A percentile compares a stretch with the other conserved stretches of the same genome.
These are phyloP conservation scores for Mirounga angustirostris DNA, from an alignment of 2,113 vertebrate genomes.

Conservation along the genomic window DNA sequence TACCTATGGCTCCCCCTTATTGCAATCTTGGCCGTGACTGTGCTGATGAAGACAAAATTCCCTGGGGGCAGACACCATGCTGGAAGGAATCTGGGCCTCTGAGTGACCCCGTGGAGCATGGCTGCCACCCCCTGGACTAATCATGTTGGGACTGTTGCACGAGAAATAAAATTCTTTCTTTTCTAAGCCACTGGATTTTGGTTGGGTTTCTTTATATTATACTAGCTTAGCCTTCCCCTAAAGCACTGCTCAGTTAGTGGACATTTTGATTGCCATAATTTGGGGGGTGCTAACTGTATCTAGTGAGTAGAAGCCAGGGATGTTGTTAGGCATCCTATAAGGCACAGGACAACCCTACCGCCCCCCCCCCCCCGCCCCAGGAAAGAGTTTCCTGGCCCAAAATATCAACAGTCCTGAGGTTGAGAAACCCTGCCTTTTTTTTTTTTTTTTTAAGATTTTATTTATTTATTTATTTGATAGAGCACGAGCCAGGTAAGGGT, in stretches of 20 bases:
- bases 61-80: too few species aligned
- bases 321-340: background rate
- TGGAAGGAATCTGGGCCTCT: background rate
- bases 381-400: background rate
- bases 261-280: background rate
- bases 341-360: background rate
- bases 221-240: background rate
- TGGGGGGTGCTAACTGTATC: background rate
- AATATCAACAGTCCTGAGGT: background rate
- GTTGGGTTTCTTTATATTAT: background rate
- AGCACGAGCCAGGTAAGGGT: too few species aligned
- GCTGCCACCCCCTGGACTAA: background rate
- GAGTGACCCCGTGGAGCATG: background rate
- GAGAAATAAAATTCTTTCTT: background rate
- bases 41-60: background rate
- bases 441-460: too few species aligned
- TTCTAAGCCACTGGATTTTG: background rate
- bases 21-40: background rate
- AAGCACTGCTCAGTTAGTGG: background rate
- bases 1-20: background rate
- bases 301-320: background rate
- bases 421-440: background rate
- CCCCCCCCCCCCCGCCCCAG: background rate
- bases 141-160: too few species aligned
- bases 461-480: too few species aligned